Evolutionary conservation across 2,113 vertebrate genomes (phyloP), one percentile per base, ranked within the genome.

Genomic region (Bubo bubo): DNA sequence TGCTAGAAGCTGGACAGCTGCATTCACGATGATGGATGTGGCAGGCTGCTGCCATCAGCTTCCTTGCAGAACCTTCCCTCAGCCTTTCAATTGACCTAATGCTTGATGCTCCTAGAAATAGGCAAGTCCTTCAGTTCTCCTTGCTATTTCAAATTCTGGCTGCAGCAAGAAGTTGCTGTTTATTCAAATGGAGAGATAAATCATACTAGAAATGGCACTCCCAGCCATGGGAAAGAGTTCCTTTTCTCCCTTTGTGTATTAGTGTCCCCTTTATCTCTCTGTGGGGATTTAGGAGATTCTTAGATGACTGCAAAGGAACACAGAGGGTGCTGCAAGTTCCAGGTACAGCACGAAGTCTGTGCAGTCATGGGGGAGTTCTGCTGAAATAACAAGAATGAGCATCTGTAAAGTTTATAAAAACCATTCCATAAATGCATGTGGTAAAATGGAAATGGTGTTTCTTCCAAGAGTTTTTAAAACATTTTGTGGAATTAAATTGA

Each of bases 301-400:
- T 19, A 21, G 19, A 3, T 32, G 23, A 9, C 10, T 32, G 5
- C 9, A 45, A 39, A 79, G n/a, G 68, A 67, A 47, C 9, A 5
- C 0, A 0, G 26, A 30, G 47, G 14, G 2, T 76, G 49, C 50
- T 45, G 12, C 0, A 0, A 28, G 19, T 66, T 86, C 49, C 62
- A 64, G 70, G 77, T 93, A 28, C 6, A 17, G 23, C 0, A 2
- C 0, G 0, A 79, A 20, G 6, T 79, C 39, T 0, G 0, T 58
- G 55, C 14, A 24, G 18, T 15, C 32, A 14, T 1, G 10, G 32
- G 12, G 11, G 8, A 56, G 9, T 62, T 86, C 50, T 90, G 45
- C 72, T 72, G 73, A 39, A 81, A 70, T 4, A 58, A 43, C 8
- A 77, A 62, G n/a, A 72, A 35, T 1, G 2, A 35, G 10, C 41